Percentiles rank a stretch among this genome's conserved stretches.
Evolutionary conservation across 2,797 vertebrate genomes (phyloP).

Genomic region (Hirundo rustica): DNA sequence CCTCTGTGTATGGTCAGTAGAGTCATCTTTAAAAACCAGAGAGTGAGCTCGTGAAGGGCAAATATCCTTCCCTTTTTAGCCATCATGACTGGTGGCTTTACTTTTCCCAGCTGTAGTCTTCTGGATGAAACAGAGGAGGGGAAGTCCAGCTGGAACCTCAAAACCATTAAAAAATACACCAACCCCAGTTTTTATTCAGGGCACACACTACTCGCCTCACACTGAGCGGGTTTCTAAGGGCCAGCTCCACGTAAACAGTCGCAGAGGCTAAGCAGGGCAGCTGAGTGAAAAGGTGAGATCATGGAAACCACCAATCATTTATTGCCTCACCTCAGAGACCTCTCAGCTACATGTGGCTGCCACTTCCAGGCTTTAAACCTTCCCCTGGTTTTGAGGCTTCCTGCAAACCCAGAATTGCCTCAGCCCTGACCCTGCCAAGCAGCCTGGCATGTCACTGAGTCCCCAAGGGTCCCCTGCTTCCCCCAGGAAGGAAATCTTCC

Average conservation of each 20-base stretch:
- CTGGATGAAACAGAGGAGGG: background rate
- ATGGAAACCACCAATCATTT: constrained; percentile 45
- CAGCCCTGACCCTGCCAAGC: background rate
- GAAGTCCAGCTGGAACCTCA: background rate
- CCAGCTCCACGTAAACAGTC: background rate
- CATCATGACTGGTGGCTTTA: background rate
- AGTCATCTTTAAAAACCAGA: background rate
- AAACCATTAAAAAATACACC: rapidly evolving
- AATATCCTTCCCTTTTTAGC: background rate
- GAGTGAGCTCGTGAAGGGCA: background rate
- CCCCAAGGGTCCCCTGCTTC: background rate
- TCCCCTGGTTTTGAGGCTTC: background rate
- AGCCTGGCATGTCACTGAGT: background rate
- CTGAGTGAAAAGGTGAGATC: constrained; percentile 52
- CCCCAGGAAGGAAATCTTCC: background rate
- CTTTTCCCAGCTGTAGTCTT: background rate
- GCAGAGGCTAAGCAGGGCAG: background rate
- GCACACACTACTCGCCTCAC: background rate
- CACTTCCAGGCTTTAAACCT: background rate
- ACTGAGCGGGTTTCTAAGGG: background rate
- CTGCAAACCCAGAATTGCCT: background rate
- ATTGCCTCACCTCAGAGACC: constrained; percentile 25
- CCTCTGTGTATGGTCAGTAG: background rate
- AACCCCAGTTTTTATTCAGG: background rate
- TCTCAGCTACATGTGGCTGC: background rate